Conservation (phyloP, 1,140 invertebrate genomes). For the Magallana gigas region DNA sequence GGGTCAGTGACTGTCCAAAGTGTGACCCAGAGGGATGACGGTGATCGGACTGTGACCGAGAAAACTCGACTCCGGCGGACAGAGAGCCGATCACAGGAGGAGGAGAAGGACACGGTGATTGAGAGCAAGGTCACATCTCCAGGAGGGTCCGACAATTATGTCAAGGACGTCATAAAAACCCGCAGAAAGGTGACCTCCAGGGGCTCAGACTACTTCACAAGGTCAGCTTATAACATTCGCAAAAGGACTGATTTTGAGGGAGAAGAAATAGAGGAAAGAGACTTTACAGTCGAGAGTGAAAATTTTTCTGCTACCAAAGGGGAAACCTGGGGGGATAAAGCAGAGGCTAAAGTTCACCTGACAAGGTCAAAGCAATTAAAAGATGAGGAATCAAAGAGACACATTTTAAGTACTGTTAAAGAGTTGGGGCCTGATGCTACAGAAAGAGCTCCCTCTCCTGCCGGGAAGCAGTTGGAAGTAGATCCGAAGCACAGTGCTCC, state of each 20-base stretch:
- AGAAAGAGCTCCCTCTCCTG: constrained; percentile 22
- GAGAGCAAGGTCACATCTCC: constrained; percentile 67
- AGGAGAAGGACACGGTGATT: constrained; percentile 85
- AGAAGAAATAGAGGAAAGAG: constrained; percentile 68
- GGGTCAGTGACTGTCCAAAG: constrained; percentile 69
- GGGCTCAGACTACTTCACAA: constrained; percentile 71
- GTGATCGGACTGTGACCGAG: constrained; percentile 74
- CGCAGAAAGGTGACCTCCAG: constrained; percentile 68
- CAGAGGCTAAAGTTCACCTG: constrained; percentile 61
- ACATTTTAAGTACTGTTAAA: background rate
- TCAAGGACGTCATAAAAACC: constrained; percentile 70
- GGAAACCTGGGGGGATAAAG: constrained; percentile 70
- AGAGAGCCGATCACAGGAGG: constrained; percentile 88
- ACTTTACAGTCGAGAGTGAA: constrained; percentile 65
- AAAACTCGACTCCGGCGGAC: constrained; percentile 75
- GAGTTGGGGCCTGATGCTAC: background rate
- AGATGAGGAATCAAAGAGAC: constrained; percentile 29
- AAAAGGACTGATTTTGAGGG: constrained; percentile 63
- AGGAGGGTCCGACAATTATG: constrained; percentile 64
- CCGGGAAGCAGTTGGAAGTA: background rate
- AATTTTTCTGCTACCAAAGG: constrained; percentile 70
- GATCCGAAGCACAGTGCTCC: constrained; percentile 4
- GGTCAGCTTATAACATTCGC: constrained; percentile 62
- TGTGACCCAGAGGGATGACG: constrained; percentile 58
- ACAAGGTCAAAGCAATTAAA: constrained; percentile 41